A percentile compares a stretch with the other conserved stretches of the same genome.
Conservation (phyloP, 2,113 vertebrate species). For the Myiozetetes cayanensis region DNA sequence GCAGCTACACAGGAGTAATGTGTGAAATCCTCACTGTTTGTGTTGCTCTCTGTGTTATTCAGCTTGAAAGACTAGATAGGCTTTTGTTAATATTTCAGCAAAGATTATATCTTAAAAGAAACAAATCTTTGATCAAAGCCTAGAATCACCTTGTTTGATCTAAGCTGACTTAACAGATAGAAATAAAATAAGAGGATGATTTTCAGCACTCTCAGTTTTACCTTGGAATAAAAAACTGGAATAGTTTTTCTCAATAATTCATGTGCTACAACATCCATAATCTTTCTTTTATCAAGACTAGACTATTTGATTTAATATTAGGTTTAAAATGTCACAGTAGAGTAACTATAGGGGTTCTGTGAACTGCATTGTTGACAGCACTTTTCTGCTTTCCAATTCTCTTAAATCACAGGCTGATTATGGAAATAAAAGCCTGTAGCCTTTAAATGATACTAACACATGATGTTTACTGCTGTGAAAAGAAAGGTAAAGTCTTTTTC, state of each 20-base stretch:
- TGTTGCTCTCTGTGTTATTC: background rate
- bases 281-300: constrained; percentile 26
- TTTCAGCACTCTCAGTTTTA: background rate
- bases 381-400: background rate
- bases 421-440: background rate
- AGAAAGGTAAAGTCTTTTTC: background rate
- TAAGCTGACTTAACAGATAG: background rate
- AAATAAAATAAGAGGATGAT: background rate
- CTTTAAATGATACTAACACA: background rate
- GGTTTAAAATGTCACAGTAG: background rate
- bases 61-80: background rate
- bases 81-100: background rate
- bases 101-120: background rate
- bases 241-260: constrained; percentile 4
- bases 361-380: background rate
- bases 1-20: background rate
- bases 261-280: background rate
- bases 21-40: background rate
- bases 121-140: constrained; percentile 23
- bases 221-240: background rate
- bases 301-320: background rate
- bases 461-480: background rate
- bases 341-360: background rate
- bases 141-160: background rate
- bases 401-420: background rate